These are phyloP conservation scores for Neodon shergylaensis DNA, from an alignment of 2,113 vertebrate species.

Conservation along the genomic window DNA sequence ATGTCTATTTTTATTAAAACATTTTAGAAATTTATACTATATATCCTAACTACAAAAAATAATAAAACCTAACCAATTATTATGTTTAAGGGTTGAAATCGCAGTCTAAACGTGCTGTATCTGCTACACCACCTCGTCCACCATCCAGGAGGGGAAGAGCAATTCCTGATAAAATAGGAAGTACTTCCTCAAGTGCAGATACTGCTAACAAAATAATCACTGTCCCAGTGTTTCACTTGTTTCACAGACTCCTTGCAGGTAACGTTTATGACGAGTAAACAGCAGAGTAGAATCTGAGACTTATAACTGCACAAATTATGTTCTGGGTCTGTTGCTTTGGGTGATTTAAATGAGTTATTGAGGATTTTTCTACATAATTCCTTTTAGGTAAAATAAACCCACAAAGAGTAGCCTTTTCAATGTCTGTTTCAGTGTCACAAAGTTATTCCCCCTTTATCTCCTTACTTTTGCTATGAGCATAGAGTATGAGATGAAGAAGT, in stretches of 20 bases:
- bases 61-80: background rate
- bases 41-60: background rate
- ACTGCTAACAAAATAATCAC: conserved; percentile 96
- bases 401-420: background rate
- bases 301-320: background rate
- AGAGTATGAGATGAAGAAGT: background rate
- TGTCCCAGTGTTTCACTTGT: conserved; percentile 97
- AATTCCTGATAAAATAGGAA: conserved; percentile 93
- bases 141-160: conserved; percentile 96
- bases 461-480: background rate
- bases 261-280: conserved; percentile 42
- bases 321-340: background rate
- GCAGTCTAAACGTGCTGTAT: conserved; percentile 96
- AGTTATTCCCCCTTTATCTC: background rate
- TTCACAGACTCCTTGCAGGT: conserved; percentile 95
- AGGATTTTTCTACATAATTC: background rate
- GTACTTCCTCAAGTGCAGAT: conserved; percentile 91
- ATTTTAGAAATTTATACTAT: conserved; percentile 12
- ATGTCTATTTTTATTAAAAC: conserved; percentile 19
- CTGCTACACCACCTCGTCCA: conserved; percentile 95
- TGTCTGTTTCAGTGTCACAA: background rate
- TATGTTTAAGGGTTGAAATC: conserved; percentile 93
- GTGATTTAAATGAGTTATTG: conserved; percentile 5
- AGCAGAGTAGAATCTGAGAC: background rate
- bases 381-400: background rate